phyloP scores from a whole-genome alignment of 2,113 vertebrate species.

The Pangasianodon gigas region DNA sequence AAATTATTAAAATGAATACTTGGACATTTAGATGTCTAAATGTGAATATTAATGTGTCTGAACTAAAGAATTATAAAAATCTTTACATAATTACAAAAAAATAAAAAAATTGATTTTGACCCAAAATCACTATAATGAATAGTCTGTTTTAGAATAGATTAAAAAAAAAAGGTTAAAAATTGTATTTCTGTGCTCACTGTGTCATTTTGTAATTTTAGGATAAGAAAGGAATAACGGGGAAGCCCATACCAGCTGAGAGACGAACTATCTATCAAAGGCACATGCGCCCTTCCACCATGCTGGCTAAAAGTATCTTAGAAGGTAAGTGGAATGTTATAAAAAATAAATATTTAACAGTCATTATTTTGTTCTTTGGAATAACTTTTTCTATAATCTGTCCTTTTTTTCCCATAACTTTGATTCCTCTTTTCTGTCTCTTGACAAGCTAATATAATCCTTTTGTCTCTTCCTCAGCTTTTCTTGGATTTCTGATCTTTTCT shows the following conservation, averaged over 20 bases:
- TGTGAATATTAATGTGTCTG: neutral
- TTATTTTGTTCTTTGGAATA: neutral
- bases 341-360: neutral
- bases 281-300: constrained; percentile 88
- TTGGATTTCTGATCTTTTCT: constrained; percentile 72
- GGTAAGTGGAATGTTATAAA: constrained; percentile 68
- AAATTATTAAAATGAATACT: neutral
- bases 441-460: constrained; percentile 58
- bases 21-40: neutral
- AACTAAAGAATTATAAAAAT: neutral
- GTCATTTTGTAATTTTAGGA: constrained; percentile 74
- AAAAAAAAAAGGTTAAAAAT: neutral
- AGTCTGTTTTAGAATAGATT: neutral
- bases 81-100: neutral
- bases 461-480: constrained; percentile 74
- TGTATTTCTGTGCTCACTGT: neutral
- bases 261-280: constrained; percentile 90
- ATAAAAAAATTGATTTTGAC: neutral
- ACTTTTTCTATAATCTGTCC: neutral
- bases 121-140: neutral
- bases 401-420: neutral
- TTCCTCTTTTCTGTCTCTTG: constrained; percentile 43
- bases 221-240: constrained; percentile 91
- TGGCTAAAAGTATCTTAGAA: constrained; percentile 98
- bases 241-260: constrained; percentile 85